Evolutionary conservation across 2,113 vertebrate species (phyloP).

Genomic region (Phalacrocorax aristotelis): DNA sequence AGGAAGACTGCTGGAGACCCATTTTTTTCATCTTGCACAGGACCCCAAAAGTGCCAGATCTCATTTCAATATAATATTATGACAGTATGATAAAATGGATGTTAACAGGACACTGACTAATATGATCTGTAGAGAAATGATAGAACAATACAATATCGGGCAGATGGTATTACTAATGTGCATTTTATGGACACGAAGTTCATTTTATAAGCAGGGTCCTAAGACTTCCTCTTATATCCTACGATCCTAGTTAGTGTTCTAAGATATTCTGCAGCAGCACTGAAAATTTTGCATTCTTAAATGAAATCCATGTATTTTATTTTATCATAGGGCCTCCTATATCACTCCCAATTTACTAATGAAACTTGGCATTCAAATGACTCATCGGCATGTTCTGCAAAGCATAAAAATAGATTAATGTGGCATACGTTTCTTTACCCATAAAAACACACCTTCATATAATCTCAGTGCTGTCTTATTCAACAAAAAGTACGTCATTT

Average conservation of each 20-base stretch:
- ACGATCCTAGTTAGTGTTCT: not conserved
- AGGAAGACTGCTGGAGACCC: conserved; percentile 70
- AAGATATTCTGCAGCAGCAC: not conserved
- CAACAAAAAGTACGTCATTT: conserved; percentile 47
- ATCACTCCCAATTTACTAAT: conserved; percentile 59
- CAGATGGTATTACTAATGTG: conserved; percentile 16
- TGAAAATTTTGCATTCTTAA: not conserved
- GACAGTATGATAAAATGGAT: conserved; percentile 61
- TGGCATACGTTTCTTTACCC: conserved; percentile 48
- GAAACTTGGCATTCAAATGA: conserved; percentile 63
- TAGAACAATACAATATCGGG: not conserved
- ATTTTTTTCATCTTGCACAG: conserved; percentile 67
- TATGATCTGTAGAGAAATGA: conserved; percentile 14
- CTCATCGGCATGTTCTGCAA: conserved; percentile 45
- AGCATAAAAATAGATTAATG: conserved; percentile 63
- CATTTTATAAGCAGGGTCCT: not conserved
- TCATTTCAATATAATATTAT: conserved; percentile 71
- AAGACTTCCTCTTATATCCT: not conserved
- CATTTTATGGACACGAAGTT: conserved; percentile 35
- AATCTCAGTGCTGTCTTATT: conserved; percentile 35
- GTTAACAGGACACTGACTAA: conserved; percentile 68
- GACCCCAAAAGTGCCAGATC: conserved; percentile 68
- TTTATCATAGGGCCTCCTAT: not conserved
- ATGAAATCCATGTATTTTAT: conserved; percentile 16
- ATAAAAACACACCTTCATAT: conserved; percentile 37